Percentiles rank a stretch among this genome's conserved stretches.
Evolutionary conservation across 2,888 invertebrate species (phyloP).

Genomic region (Melikaiella ostensackeni): DNA sequence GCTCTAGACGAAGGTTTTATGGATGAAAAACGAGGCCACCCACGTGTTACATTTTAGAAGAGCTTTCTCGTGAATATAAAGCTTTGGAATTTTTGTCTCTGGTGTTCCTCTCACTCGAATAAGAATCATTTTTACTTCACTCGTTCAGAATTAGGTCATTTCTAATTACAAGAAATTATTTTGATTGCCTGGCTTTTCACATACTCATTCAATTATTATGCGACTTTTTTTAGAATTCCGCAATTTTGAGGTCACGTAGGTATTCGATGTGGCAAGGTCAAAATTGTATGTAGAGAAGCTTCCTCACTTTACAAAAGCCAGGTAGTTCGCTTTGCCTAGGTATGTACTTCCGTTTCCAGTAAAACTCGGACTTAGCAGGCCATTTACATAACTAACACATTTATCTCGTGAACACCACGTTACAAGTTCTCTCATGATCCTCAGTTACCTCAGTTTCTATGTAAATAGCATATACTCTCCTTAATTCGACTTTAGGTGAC

Average conservation of each 20-base stretch:
- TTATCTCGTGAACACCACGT: conserved; percentile 22
- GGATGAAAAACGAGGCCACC: conserved; percentile 39
- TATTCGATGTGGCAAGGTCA: neutral
- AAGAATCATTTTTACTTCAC: neutral
- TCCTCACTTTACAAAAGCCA: neutral
- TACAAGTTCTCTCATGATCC: conserved; percentile 7
- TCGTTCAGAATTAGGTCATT: neutral
- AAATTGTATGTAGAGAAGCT: neutral
- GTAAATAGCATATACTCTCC: neutral
- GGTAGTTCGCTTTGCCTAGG: neutral
- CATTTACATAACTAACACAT: conserved; percentile 26
- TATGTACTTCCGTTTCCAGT: neutral
- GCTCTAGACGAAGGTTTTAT: conserved; percentile 15
- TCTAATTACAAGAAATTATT: neutral
- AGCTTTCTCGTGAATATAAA: conserved; percentile 29
- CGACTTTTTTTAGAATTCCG: neutral
- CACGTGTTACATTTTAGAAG: conserved; percentile 21
- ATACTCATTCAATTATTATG: neutral
- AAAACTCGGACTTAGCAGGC: neutral
- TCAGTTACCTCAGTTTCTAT: conserved; percentile 22
- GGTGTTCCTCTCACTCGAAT: neutral
- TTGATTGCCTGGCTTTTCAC: neutral
- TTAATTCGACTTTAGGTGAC: neutral
- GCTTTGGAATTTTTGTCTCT: neutral
- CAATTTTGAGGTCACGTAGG: neutral